Evolutionary conservation across 2,888 invertebrate genomes (phyloP).

Genomic region (Lasius platythorax): DNA sequence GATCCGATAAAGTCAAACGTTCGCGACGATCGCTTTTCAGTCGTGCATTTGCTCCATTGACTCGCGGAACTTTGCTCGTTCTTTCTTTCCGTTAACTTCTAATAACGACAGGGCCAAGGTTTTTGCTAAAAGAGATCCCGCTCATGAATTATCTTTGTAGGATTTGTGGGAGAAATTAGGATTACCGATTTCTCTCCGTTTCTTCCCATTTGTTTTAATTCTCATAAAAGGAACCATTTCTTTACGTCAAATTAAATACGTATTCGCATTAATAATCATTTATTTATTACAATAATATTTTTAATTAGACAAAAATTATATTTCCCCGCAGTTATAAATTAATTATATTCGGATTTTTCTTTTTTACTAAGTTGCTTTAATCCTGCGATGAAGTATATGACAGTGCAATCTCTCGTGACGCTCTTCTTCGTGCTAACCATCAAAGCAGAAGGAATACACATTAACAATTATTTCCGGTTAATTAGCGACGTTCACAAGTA

Average conservation of each 20-base stretch:
- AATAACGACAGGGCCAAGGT: not conserved
- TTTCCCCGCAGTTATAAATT: not conserved
- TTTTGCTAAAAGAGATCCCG: not conserved
- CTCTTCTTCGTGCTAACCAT: not conserved
- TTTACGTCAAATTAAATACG: not conserved
- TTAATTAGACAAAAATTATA: not conserved
- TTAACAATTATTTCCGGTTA: slow-evolving; percentile 58
- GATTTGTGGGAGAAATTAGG: not conserved
- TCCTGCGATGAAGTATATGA: not conserved
- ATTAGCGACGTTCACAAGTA: slow-evolving; percentile 67
- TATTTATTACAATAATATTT: not conserved
- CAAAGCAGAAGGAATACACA: slow-evolving; percentile 1
- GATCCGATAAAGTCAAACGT: slow-evolving; percentile 64
- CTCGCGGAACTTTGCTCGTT: slow-evolving; percentile 17
- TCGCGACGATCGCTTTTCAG: slow-evolving; percentile 52
- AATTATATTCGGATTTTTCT: not conserved
- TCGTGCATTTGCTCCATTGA: slow-evolving; percentile 38
- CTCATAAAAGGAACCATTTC: not conserved
- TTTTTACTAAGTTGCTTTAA: not conserved
- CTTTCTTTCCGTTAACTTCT: slow-evolving; percentile 20
- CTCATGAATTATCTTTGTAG: not conserved
- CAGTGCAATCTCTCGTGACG: not conserved
- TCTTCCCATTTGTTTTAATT: not conserved
- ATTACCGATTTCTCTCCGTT: not conserved
- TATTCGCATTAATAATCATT: slow-evolving; percentile 3